These are phyloP conservation scores for Asobara japonica DNA, from an alignment of 1,140 invertebrate genomes.

Conservation along the genomic window DNA sequence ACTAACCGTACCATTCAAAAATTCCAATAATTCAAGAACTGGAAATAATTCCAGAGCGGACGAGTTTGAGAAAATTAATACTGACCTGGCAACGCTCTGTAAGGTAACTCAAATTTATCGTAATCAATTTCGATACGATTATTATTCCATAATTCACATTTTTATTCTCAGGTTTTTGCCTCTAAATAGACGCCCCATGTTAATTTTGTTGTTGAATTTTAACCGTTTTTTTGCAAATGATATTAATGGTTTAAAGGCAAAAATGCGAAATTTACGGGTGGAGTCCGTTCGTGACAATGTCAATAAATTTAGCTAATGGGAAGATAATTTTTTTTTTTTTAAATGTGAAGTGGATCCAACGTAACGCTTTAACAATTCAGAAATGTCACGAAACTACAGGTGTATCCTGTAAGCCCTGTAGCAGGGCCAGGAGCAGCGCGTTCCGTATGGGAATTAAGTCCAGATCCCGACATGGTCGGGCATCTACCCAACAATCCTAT, in stretches of 20 bases:
- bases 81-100: slow-evolving; percentile 64
- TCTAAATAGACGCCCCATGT: no score
- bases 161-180: neutral
- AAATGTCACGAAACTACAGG: slow-evolving; percentile 40
- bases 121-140: neutral
- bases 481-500: slow-evolving; percentile 72
- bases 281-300: no score
- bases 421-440: slow-evolving; percentile 84
- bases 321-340: no score
- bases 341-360: neutral
- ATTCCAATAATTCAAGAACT: slow-evolving; percentile 33
- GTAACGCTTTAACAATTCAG: slow-evolving; percentile 11
- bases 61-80: slow-evolving; percentile 56
- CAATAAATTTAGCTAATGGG: no score
- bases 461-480: slow-evolving; percentile 67
- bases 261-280: no score
- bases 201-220: no score
- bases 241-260: no score
- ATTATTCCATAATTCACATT: neutral
- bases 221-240: no score
- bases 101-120: slow-evolving; percentile 49
- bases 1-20: slow-evolving; percentile 51
- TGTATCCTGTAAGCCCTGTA: slow-evolving; percentile 65
- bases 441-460: slow-evolving; percentile 82
- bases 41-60: slow-evolving; percentile 41